phyloP scores from a whole-genome alignment of 64 coral and sea anemone genomes.

The Montipora capricornis region DNA sequence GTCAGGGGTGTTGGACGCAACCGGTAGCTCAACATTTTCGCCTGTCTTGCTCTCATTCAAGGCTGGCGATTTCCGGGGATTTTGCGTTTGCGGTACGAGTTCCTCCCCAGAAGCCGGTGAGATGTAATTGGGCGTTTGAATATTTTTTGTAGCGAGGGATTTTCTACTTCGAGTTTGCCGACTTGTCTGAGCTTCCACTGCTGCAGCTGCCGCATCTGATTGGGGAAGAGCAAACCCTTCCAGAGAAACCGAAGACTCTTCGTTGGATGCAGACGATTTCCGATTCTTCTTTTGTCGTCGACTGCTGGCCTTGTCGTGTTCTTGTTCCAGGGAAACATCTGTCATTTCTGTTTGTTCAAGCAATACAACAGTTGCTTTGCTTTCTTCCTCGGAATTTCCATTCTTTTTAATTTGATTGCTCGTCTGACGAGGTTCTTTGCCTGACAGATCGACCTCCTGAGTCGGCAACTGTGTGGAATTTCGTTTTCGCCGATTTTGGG shows the following conservation, averaged over 20 bases:
- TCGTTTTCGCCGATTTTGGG: background rate
- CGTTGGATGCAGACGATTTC: background rate
- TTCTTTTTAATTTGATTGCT: background rate
- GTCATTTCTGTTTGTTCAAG: background rate
- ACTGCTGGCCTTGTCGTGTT: background rate
- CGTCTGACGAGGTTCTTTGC: background rate
- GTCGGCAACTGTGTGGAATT: background rate
- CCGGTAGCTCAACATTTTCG: background rate
- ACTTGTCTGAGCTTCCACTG: background rate
- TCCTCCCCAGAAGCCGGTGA: background rate
- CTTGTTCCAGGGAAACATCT: background rate
- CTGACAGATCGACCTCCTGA: background rate
- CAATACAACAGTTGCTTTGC: background rate
- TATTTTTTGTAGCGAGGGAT: background rate
- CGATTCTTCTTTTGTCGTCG: constrained; percentile 5
- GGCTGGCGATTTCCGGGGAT: background rate
- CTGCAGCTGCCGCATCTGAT: background rate
- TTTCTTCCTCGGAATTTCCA: background rate
- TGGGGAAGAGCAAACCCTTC: background rate
- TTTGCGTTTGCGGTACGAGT: background rate
- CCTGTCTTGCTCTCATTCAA: background rate
- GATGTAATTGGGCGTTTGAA: background rate
- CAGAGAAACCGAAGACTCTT: background rate
- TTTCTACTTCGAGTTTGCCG: background rate
- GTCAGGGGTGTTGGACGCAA: background rate